Evolutionary conservation across 1,140 invertebrate species (phyloP), one percentile per base, ranked within the genome.

Genomic region (Cotesia glomerata): DNA sequence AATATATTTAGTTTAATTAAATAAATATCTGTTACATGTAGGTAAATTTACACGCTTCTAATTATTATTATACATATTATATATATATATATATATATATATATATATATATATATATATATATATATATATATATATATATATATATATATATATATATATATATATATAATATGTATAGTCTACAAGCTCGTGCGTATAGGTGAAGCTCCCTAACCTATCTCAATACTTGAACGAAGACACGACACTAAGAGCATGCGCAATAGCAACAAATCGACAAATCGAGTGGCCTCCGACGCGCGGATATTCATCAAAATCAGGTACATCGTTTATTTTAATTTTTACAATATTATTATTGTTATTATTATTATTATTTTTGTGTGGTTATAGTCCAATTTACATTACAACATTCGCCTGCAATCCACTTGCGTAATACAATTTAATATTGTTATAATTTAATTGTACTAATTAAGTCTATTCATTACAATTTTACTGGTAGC

Each of bases 241-340:
- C 16, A 14, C 13, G 56, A 9, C 18, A 58, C 56, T 58, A 9
- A 58, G 56, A 18, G 56, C 18, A 2, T 58, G 56, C 56, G 56
- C 56, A 58, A 5, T 58, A 58, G 18, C 16, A 5, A 5, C 3
- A 9, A 58, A 36, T 49, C 16, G 63, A 65, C 16, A 39, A 62
- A 32, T 35, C 5, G 11, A 36, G 59, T 49, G 34, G 63, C 63
- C 63, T 65, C 63, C 63, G 63, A 65, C 34, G 63, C 63, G 36
- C 63, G 63, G 35, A n/a, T 16, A 65, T 45, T 18, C 35, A n/a
- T 69, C 34, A 58, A 16, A 52, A n/a, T 69, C 34, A 58, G 35
- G 62, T 59, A 72, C 70, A 62, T 72, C 70, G 59, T 72, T 52
- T 63, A 51, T 32, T 64, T 72, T 18, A 14, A 11, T 65, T 72